Base-by-base conservation (phyloP, 2,888 invertebrate genomes). In the Trimorus sp. region DNA sequence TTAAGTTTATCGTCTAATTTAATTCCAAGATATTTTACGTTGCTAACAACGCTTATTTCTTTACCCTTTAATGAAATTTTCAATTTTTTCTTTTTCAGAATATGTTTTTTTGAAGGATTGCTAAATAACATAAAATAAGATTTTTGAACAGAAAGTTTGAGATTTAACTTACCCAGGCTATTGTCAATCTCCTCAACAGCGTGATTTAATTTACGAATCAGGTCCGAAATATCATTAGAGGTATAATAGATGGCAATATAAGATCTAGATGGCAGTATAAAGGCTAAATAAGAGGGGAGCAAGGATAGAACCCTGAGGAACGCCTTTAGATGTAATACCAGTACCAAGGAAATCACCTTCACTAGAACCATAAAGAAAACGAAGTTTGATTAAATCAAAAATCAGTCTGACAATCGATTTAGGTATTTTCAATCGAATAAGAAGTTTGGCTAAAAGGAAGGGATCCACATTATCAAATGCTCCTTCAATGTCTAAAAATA, bases 261-360 rank as follows among this genome's bases (percentile, higher is more conserved):
- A 8, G 6, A n/a, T 16, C 16, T 15, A 15, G 15, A 53, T 15
- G n/a, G n/a, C 15, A 9, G n/a, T 9, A 11, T 7, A 53, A 16
- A 53, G 16, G 16, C 16, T 53, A 16, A 53, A 56, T 36, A 56
- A n/a, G 3, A 56, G n/a, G 4, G 56, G 56, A 12, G 37, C 37
- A 11, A 37, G 16, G 5, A 56, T 56, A 37, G 9, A 56, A 5
- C 56, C 56, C n/a, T 56, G 56, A n/a, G 56, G 56, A n/a, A 56
- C 37, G 0, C 56, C 56, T 12, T 56, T 56, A n/a, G 12, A 5
- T 12, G 56, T n/a, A 12, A n/a, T 8, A 9, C 56, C 37, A 37
- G 37, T 3, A 11, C 37, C 56, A 36, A 56, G 4, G 1, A 12
- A 36, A 12, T 36, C 37, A n/a, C 56, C 56, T 3, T 37, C 56